Evolutionary conservation across 2,113 vertebrate species (phyloP), one percentile per base, ranked within the genome.

Genomic region (Geococcyx californianus): DNA sequence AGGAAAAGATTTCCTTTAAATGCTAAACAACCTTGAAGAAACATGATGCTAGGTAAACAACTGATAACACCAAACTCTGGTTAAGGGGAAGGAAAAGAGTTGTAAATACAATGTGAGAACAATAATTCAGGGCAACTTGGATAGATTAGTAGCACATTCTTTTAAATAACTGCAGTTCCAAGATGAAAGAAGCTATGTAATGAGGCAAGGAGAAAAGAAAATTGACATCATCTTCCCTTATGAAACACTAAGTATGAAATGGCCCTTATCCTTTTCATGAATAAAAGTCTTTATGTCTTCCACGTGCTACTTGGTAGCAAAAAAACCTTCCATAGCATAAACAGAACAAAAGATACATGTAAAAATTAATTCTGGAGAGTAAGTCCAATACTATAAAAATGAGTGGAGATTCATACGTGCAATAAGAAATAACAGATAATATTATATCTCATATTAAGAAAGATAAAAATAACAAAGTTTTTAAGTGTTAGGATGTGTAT

Each of bases 1-100:
- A 62, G 77, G 66, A 69, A 80, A 94, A 90, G 7, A 64, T 73
- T 83, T 91, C 34, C 60, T 94, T 79, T 94, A 93, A 84, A 70
- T 77, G 68, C 66, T 84, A 74, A 84, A 80, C 45, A 89, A 77
- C 51, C 45, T 84, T 66, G 67, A 84, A 88, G 84, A 59, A 91
- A 64, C 42, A 84, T 3, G 4, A 88, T 73, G 74, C 55, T 44
- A 82, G n/a, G 12, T 74, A 44, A 81, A 52, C 59, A 89, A 82
- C 36, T 77, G 54, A 68, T 88, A 88, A 95, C 29, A 28, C 47
- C 26, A 80, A 85, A 81, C 87, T 56, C 26, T 56, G 31, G 56
- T 59, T 68, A 85, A 85, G 26, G 17, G 21, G 29, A 75, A 31
- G 34, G 38, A 84, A 91, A 84, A 85, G 6, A 88, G 55, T 44